These are phyloP conservation scores for Nezara viridula DNA, from an alignment of 2,888 invertebrate species.

Conservation along the genomic window DNA sequence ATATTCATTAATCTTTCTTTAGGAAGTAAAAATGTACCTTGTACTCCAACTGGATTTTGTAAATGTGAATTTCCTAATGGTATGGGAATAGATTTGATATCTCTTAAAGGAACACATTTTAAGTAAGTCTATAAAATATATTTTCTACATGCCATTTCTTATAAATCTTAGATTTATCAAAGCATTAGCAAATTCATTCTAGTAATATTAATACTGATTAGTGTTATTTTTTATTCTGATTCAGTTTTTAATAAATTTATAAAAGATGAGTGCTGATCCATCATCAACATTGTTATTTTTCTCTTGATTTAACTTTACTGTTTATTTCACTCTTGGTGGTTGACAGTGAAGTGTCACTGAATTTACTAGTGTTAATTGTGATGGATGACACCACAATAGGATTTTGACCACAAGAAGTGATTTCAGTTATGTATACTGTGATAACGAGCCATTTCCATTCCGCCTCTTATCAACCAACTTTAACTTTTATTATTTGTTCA, in stretches of 20 bases:
- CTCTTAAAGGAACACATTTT: background rate
- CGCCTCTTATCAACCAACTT: too few species aligned
- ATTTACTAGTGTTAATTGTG: too few species aligned
- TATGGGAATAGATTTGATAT: slow-evolving; percentile 31
- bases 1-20: background rate
- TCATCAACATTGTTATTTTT: background rate
- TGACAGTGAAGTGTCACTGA: too few species aligned
- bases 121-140: background rate
- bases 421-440: too few species aligned
- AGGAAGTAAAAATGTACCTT: background rate
- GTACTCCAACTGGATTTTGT: background rate
- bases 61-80: slow-evolving; percentile 51
- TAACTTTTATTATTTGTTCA: too few species aligned
- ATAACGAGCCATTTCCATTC: too few species aligned
- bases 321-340: too few species aligned
- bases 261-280: background rate
- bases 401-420: too few species aligned
- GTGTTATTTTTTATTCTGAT: background rate
- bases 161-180: background rate
- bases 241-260: background rate
- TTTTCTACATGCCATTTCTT: background rate
- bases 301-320: too few species aligned
- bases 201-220: background rate
- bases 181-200: background rate
- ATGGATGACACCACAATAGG: too few species aligned